Conservation (phyloP, 2,113 vertebrate species). For the Micromys minutus region DNA sequence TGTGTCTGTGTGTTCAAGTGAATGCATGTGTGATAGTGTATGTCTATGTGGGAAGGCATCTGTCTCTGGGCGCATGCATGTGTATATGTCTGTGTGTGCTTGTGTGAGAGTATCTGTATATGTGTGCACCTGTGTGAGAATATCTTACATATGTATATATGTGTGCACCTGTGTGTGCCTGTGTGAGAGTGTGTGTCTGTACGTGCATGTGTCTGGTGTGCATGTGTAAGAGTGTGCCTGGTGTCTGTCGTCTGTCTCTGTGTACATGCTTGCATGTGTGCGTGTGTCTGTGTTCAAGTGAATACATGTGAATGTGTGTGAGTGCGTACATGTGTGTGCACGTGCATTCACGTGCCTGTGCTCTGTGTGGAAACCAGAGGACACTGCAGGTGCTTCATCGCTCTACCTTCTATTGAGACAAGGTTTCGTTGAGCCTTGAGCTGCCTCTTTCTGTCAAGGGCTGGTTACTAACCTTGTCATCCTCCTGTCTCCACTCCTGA, state of each 20-base stretch:
- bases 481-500: neutral
- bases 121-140: neutral
- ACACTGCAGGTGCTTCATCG: neutral
- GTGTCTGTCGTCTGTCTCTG: neutral
- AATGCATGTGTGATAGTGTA: neutral
- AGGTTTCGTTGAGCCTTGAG: too few relatives aligned
- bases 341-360: neutral
- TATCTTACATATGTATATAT: neutral
- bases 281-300: too few relatives aligned
- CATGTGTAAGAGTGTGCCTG: neutral
- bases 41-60: too few relatives aligned
- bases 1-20: too few relatives aligned
- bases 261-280: neutral
- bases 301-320: neutral
- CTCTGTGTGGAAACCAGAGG: neutral
- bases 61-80: too few relatives aligned
- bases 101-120: neutral
- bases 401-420: neutral
- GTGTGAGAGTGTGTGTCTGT: neutral
- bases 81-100: neutral
- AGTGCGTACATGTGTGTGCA: neutral
- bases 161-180: neutral
- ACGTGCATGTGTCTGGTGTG: too few relatives aligned
- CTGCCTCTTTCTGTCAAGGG: neutral
- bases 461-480: neutral